These are phyloP conservation scores for Chrysocyon brachyurus DNA, from an alignment of 2,797 vertebrate genomes.

Conservation along the genomic window DNA sequence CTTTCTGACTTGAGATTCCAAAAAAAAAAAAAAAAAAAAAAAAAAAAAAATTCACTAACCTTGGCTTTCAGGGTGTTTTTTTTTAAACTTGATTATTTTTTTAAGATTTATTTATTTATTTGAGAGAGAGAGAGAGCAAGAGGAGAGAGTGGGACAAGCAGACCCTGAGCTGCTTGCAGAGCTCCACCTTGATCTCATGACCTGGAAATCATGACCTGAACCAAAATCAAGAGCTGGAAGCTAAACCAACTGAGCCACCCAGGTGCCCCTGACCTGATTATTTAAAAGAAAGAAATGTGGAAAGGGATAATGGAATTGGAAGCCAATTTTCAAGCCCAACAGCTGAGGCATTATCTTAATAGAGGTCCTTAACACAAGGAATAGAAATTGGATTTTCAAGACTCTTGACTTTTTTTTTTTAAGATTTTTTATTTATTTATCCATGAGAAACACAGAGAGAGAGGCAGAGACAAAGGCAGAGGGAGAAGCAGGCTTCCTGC, in stretches of 20 bases:
- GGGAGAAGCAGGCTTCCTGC: too few relatives aligned
- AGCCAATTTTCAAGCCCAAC: background rate
- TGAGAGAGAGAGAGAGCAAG: background rate
- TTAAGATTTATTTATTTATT: background rate
- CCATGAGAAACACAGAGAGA: too few relatives aligned
- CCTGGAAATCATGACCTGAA: background rate
- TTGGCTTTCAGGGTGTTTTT: background rate
- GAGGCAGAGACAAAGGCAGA: too few relatives aligned
- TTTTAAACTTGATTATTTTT: background rate
- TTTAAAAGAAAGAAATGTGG: background rate
- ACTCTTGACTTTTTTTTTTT: background rate
- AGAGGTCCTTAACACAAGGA: background rate
- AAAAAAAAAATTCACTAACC: background rate
- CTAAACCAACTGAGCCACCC: background rate
- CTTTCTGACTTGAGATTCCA: background rate
- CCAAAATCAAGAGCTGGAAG: background rate
- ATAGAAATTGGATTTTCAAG: background rate
- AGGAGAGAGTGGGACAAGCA: background rate
- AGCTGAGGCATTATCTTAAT: constrained; percentile 3
- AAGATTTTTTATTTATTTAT: too few relatives aligned
- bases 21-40: background rate
- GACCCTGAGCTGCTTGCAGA: background rate
- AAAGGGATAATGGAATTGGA: background rate
- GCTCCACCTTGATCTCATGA: background rate
- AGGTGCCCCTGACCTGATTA: background rate